Conservation (phyloP, 1,140 invertebrate species). For the Hydropsyche tenuis region DNA sequence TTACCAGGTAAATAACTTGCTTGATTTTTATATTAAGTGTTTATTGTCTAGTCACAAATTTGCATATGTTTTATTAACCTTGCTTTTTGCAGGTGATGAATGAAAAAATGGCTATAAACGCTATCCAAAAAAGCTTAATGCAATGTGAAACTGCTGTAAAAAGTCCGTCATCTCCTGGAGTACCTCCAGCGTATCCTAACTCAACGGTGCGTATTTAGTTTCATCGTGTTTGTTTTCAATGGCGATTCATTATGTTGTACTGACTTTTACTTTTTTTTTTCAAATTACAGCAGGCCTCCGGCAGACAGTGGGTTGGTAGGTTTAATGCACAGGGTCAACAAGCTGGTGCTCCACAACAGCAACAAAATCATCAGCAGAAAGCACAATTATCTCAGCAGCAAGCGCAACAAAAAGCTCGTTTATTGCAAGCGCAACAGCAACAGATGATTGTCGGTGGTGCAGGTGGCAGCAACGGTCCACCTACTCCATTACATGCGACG, state of each 20-base stretch:
- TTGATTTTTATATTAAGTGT: not conserved
- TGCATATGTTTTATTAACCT: not conserved
- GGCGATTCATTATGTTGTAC: not conserved
- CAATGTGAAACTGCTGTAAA: slow-evolving; percentile 72
- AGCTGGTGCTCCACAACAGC: slow-evolving; percentile 55
- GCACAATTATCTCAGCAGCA: slow-evolving; percentile 56
- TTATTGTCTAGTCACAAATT: not conserved
- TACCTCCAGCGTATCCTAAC: slow-evolving; percentile 70
- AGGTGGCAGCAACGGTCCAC: slow-evolving; percentile 60
- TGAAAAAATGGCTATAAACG: slow-evolving; percentile 85
- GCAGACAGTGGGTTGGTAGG: slow-evolving; percentile 51
- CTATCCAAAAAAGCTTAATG: slow-evolving; percentile 91
- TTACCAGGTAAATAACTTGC: slow-evolving; percentile 40
- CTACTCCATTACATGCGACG: slow-evolving; percentile 57
- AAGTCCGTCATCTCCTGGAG: slow-evolving; percentile 70
- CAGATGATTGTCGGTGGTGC: slow-evolving; percentile 72
- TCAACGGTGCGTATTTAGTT: slow-evolving; percentile 62
- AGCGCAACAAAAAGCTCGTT: slow-evolving; percentile 62
- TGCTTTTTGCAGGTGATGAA: slow-evolving; percentile 62
- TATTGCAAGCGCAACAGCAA: slow-evolving; percentile 74
- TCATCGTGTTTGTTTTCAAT: not conserved
- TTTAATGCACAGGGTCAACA: slow-evolving; percentile 57
- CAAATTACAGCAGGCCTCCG: slow-evolving; percentile 28
- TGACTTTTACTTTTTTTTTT: too few species aligned
- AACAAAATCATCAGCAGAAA: slow-evolving; percentile 54